Evolutionary conservation across 2,113 vertebrate genomes (phyloP).

Genomic region (Motacilla alba): DNA sequence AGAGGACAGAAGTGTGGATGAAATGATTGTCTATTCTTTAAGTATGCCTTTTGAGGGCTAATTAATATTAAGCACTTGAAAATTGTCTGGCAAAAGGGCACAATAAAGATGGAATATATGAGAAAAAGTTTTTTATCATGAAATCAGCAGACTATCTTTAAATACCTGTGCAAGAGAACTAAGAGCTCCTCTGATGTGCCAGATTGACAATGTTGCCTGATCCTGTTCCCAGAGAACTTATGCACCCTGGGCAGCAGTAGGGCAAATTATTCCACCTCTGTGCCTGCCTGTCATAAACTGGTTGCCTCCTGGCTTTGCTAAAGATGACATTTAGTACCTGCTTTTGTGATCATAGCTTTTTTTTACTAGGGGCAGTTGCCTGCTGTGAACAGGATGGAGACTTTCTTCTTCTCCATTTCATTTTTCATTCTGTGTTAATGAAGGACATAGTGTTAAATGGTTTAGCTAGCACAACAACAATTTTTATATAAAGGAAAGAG

Average conservation of each 20-base stretch:
- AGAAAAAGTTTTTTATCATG: neutral
- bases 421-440: neutral
- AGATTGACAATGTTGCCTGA: neutral
- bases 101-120: neutral
- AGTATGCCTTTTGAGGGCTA: slow-evolving; percentile 8
- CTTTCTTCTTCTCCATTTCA: neutral
- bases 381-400: neutral
- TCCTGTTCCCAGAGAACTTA: neutral
- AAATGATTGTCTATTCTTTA: neutral
- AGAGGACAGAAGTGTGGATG: neutral
- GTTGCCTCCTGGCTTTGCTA: neutral
- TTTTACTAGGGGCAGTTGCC: neutral
- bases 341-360: neutral
- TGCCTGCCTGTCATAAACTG: neutral
- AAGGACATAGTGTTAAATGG: neutral
- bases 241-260: neutral
- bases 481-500: neutral
- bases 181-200: neutral
- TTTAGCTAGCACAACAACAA: neutral
- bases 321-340: neutral
- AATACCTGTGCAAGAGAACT: neutral
- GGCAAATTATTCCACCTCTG: fast-evolving
- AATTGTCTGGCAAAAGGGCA: neutral
- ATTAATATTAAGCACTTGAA: slow-evolving; percentile 31
- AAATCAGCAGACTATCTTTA: neutral